Evolutionary conservation across 2,113 vertebrate genomes (phyloP).

Genomic region (Pseudonaja textilis): DNA sequence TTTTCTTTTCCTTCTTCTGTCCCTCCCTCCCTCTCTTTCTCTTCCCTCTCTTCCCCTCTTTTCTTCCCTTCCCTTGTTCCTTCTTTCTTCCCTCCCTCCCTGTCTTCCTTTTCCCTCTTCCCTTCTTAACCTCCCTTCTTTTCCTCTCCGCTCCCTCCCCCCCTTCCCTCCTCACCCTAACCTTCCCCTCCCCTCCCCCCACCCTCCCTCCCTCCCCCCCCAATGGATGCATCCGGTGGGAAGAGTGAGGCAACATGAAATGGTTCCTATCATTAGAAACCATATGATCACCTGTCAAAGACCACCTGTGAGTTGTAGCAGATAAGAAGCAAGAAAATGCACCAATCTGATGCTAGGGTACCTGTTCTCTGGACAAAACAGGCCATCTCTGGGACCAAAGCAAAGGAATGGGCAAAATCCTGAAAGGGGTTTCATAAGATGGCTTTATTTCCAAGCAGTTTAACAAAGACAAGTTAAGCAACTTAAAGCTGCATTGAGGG

Average conservation of each 20-base stretch:
- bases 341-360: not conserved
- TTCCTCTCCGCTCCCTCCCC: too few species aligned
- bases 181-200: too few species aligned
- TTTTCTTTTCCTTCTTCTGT: too few species aligned
- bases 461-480: not conserved
- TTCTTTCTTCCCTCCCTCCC: too few species aligned
- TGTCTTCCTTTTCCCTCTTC: not conserved
- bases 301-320: not conserved
- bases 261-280: not conserved
- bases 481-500: not conserved
- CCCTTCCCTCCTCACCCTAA: too few species aligned
- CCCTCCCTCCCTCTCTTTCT: too few species aligned
- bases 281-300: not conserved
- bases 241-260: not conserved
- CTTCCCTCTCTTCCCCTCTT: too few species aligned
- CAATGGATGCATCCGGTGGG: not conserved
- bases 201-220: not conserved
- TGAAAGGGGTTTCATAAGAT: not conserved
- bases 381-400: not conserved
- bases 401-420: not conserved
- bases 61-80: too few species aligned
- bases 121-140: too few species aligned
- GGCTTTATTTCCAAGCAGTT: not conserved
- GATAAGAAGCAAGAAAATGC: not conserved
- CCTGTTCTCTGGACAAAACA: not conserved